A percentile compares a stretch with the other conserved stretches of the same genome.
Conservation (phyloP, 2,888 invertebrate genomes). For the Rhamphomyia laevipes region DNA sequence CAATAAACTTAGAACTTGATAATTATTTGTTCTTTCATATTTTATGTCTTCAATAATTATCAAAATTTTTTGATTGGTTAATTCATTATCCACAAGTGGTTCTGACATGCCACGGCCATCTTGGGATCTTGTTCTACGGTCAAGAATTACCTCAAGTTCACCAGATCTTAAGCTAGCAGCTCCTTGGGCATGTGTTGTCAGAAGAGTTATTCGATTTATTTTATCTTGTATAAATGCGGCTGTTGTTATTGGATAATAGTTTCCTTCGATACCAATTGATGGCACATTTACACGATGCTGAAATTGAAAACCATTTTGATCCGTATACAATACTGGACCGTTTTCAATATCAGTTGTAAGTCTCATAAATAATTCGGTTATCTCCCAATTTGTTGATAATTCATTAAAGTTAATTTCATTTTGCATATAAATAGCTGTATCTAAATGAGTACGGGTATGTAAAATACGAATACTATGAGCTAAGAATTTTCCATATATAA, state of each 20-base stretch:
- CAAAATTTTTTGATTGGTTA: constrained; percentile 72
- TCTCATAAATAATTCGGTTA: constrained; percentile 86
- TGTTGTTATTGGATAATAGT: constrained; percentile 92
- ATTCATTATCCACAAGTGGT: constrained; percentile 84
- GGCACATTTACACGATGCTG: constrained; percentile 64
- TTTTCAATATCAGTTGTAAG: constrained; percentile 78
- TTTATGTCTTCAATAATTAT: constrained; percentile 58
- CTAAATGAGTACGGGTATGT: constrained; percentile 55
- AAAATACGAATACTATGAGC: constrained; percentile 70
- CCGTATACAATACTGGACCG: constrained; percentile 70
- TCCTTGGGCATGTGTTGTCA: constrained; percentile 87
- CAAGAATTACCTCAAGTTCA: constrained; percentile 87
- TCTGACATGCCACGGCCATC: constrained; percentile 94
- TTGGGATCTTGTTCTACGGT: constrained; percentile 84
- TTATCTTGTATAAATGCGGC: constrained; percentile 79
- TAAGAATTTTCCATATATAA: constrained; percentile 66
- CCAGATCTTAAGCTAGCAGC: constrained; percentile 81
- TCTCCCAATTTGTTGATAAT: constrained; percentile 79
- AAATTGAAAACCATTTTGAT: constrained; percentile 89
- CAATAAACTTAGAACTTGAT: constrained; percentile 51
- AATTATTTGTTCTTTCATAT: constrained; percentile 22
- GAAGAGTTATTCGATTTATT: constrained; percentile 55
- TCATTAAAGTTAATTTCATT: constrained; percentile 74
- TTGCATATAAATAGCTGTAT: constrained; percentile 64
- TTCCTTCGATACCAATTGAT: constrained; percentile 56